Evolutionary conservation across 2,888 invertebrate species (phyloP).

Genomic region (Melanostoma mellinum): DNA sequence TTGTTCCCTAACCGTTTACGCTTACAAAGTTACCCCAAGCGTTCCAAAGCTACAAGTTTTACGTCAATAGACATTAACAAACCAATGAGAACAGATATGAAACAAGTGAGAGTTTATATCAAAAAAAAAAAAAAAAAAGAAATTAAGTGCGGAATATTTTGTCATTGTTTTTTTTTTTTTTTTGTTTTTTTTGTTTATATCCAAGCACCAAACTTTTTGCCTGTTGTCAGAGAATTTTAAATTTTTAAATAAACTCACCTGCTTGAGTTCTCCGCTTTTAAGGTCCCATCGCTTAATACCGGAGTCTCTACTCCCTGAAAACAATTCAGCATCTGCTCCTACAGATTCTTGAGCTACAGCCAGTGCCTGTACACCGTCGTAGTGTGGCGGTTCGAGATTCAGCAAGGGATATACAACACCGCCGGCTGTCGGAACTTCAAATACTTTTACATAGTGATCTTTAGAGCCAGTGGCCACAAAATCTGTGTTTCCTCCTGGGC

Average conservation of each 20-base stretch:
- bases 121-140: conserved; percentile 2
- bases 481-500: conserved; percentile 83
- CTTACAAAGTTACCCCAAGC: conserved; percentile 60
- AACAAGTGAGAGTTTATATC: conserved; percentile 43
- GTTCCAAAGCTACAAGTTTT: conserved; percentile 55
- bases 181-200: too few relatives aligned
- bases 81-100: conserved; percentile 57
- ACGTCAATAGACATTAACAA: conserved; percentile 49
- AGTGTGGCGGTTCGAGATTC: conserved; percentile 92
- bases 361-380: conserved; percentile 93
- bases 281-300: conserved; percentile 94
- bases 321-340: conserved; percentile 83
- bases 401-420: conserved; percentile 84
- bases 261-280: conserved; percentile 78
- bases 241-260: conserved; percentile 70
- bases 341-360: conserved; percentile 85
- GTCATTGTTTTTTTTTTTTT: too few relatives aligned
- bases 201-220: conserved; percentile 52
- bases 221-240: conserved; percentile 24
- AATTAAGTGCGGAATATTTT: conserved; percentile 30
- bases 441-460: conserved; percentile 90
- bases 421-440: conserved; percentile 82
- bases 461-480: conserved; percentile 91
- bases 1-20: conserved; percentile 51
- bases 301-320: conserved; percentile 92